Conservation (phyloP, 2,888 invertebrate genomes). For the Pediacus dermestoides region DNA sequence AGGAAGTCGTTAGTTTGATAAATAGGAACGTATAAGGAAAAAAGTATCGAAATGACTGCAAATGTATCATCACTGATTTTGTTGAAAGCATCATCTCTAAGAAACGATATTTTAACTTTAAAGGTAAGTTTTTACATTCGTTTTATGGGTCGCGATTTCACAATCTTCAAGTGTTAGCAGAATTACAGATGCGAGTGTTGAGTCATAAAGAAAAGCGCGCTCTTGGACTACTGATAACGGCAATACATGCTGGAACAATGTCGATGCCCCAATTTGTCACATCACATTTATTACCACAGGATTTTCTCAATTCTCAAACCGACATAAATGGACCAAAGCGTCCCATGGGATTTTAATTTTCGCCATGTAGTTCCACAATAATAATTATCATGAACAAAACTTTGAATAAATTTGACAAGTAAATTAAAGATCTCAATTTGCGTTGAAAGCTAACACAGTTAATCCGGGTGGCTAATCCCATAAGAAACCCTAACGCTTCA, state of each 20-base stretch:
- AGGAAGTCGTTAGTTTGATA: conserved; percentile 35
- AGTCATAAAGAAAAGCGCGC: conserved; percentile 30
- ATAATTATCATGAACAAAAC: no score
- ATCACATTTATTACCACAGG: conserved; percentile 16
- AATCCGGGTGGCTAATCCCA: no score
- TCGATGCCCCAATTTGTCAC: conserved; percentile 28
- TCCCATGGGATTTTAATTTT: no score
- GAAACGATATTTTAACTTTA: conserved; percentile 35
- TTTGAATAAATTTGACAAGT: no score
- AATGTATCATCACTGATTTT: conserved; percentile 31
- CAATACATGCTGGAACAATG: conserved; percentile 30
- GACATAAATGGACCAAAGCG: no score
- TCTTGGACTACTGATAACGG: conserved; percentile 31
- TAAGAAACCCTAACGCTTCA: no score
- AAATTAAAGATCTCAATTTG: no score
- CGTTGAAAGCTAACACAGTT: no score
- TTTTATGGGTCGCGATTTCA: conserved; percentile 29
- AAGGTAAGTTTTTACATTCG: conserved; percentile 32
- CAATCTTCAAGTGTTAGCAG: conserved; percentile 32
- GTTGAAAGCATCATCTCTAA: conserved; percentile 11
- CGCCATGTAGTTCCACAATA: no score
- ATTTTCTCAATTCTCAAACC: conserved; percentile 11
- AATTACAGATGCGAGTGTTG: conserved; percentile 34
- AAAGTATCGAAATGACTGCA: conserved; percentile 30
- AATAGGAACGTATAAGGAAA: conserved; percentile 30